A percentile compares a stretch with the other conserved stretches of the same genome.
Conservation (phyloP, 2,888 invertebrate species). For the Ichneumoninae sp. region DNA sequence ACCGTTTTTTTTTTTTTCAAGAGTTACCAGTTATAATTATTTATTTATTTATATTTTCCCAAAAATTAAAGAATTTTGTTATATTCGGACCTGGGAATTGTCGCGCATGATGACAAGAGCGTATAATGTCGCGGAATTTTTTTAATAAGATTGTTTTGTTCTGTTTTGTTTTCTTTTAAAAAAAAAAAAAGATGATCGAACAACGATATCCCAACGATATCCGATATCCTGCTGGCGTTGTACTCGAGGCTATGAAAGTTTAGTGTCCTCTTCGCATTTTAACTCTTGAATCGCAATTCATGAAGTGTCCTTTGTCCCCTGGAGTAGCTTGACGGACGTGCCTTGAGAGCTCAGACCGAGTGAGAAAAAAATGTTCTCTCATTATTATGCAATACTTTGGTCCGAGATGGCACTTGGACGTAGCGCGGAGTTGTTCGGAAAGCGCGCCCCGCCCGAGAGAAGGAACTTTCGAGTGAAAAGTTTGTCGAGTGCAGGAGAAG, state of each 20-base stretch:
- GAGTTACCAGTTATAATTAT: no score
- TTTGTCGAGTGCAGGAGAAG: conserved; percentile 45
- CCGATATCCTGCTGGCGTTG: neutral
- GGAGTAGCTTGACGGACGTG: conserved; percentile 28
- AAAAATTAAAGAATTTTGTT: no score
- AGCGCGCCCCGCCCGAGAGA: neutral
- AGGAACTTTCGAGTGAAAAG: conserved; percentile 44
- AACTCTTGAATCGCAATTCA: neutral
- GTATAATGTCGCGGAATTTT: no score
- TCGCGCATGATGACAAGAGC: no score
- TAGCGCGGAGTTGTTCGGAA: conserved; percentile 13
- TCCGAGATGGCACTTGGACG: conserved; percentile 14
- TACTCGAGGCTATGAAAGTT: neutral
- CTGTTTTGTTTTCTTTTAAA: no score
- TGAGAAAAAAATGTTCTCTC: conserved; percentile 31
- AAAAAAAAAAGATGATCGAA: no score
- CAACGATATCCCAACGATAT: neutral
- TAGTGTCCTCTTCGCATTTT: neutral
- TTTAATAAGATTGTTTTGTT: no score
- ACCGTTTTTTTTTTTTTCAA: no score
- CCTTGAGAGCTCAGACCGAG: conserved; percentile 9
- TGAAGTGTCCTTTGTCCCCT: conserved; percentile 13
- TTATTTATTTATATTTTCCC: no score
- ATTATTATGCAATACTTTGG: conserved; percentile 28
- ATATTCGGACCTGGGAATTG: no score